Base-by-base conservation (phyloP, 2,113 vertebrate species). In the Heterochromis multidens region DNA sequence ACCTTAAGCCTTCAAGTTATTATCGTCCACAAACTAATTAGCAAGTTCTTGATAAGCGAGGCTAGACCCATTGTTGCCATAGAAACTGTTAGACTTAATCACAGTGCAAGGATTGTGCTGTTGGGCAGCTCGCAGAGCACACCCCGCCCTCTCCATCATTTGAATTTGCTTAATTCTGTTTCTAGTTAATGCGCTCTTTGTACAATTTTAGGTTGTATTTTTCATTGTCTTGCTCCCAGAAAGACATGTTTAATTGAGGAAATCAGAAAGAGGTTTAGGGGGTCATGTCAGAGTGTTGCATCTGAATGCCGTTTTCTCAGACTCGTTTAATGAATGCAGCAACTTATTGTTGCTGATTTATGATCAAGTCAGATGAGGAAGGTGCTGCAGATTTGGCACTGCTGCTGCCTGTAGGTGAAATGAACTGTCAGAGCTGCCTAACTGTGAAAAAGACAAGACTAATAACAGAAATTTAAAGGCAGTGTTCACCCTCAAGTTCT, bases 11-110 rank as follows among this genome's bases (percentile, higher is more conserved):
- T 81, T 74, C 54, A 70, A 94, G 90, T 93, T 93, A 92, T 95
- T 95, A 95, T 93, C 89, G n/a, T 91, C 88, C 89, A 92, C 82
- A 91, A 94, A 95, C 95, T 92, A 95, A 85, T 93, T 94, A 90
- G 84, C 91, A 79, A 91, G 72, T 93, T 89, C 86, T 94, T 83
- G 93, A 93, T 92, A 93, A 93, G 92, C 37, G 81, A 85, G 84
- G 76, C 79, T 82, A 91, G 83, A 67, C 83, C 70, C 31, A n/a
- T 35, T 58, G 92, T 95, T 91, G 81, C 92, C 87, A 93, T 94
- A 67, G 93, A 85, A 94, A 95, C 94, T 74, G 78, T 43, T 72
- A n/a, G 83, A 81, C 88, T 57, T 88, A 67, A 88, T 90, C 84
- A 86, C 82, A 88, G 57, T 63, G 84, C 89, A 84, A 78, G 78